Evolutionary conservation across 2,888 invertebrate species (phyloP).

Genomic region (Drosophila kuntzei): DNA sequence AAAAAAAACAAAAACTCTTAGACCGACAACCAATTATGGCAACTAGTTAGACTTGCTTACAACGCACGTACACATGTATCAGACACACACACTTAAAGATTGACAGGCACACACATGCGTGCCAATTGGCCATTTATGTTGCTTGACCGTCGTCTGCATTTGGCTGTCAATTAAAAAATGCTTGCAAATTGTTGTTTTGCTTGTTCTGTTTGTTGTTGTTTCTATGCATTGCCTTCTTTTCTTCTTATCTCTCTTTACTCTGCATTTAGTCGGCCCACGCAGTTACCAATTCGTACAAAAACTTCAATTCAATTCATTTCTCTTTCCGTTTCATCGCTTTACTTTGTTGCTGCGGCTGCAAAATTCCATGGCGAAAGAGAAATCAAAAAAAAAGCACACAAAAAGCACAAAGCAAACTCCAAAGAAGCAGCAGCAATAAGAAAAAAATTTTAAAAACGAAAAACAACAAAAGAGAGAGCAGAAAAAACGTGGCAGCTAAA

Average conservation of each 20-base stretch:
- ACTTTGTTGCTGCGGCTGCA: conserved; percentile 50
- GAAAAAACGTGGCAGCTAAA: conserved; percentile 71
- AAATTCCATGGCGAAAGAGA: conserved; percentile 65
- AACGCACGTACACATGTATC: conserved; percentile 20
- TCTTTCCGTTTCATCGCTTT: conserved; percentile 55
- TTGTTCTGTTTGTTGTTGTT: conserved; percentile 29
- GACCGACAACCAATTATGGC: conserved; percentile 51
- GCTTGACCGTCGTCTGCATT: conserved; percentile 36
- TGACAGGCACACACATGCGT: conserved; percentile 30
- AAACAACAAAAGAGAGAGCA: conserved; percentile 46
- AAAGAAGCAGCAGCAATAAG: conserved; percentile 35
- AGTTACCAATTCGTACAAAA: conserved; percentile 2
- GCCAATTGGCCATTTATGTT: conserved; percentile 43
- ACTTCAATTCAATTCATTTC: conserved; percentile 57
- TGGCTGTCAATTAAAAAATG: conserved; percentile 58
- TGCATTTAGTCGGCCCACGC: conserved; percentile 15
- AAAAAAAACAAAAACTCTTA: conserved; percentile 14
- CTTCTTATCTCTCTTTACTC: neutral
- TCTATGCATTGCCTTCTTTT: conserved; percentile 14
- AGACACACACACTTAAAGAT: conserved; percentile 2
- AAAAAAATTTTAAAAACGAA: conserved; percentile 38
- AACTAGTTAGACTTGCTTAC: conserved; percentile 55
- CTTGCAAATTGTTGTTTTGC: conserved; percentile 27
- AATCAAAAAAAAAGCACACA: conserved; percentile 53
- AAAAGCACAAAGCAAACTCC: conserved; percentile 42